Evolutionary conservation across 2,113 vertebrate genomes (phyloP), one percentile per base, ranked within the genome.

Genomic region (Prietella phreatophila): DNA sequence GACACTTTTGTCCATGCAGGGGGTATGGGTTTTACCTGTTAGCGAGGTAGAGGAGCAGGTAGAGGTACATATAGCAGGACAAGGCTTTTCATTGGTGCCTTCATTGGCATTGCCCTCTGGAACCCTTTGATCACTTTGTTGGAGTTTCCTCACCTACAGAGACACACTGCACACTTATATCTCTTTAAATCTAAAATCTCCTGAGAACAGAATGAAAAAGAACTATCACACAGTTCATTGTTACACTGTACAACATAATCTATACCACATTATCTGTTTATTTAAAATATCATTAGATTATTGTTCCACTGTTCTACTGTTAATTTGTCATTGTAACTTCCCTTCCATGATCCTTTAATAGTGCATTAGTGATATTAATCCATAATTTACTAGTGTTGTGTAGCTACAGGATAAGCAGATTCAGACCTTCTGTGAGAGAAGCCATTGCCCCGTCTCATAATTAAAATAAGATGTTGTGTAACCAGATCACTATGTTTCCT

Each of bases 91-190:
- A 85, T 88, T 93, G 22, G 84, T 91, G 89, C 89, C 92, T 91
- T 93, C 91, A 83, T 87, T 93, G 27, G 84, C 89, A 79, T 89
- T 92, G 76, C 22, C 15, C 14, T 89, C 89, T 3, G 90, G 91
- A 82, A 85, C 88, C 82, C 92, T 86, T 81, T 93, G 90, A 87
- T 87, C 90, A 87, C 86, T 92, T 9, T 89, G 91, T 7, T 96
- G 95, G 82, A 96, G 93, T 92, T 94, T 96, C 92, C 94, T 95
- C 75, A 99, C 92, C 97, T 99, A 83, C 87, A 90, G 17, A 92
- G 19, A 82, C 33, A 82, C 30, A 80, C 4, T 20, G n/a, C 19
- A 19, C 78, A 82, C 22, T 25, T 5, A 2, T 39, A 2, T 39
- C 50, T 60, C 53, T 36, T 2, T 58, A 20, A 20, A 33, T 56